A percentile compares a stretch with the other conserved stretches of the same genome.
Conservation (phyloP, 2,888 invertebrate genomes). For the Drosophila mayaguana region DNA sequence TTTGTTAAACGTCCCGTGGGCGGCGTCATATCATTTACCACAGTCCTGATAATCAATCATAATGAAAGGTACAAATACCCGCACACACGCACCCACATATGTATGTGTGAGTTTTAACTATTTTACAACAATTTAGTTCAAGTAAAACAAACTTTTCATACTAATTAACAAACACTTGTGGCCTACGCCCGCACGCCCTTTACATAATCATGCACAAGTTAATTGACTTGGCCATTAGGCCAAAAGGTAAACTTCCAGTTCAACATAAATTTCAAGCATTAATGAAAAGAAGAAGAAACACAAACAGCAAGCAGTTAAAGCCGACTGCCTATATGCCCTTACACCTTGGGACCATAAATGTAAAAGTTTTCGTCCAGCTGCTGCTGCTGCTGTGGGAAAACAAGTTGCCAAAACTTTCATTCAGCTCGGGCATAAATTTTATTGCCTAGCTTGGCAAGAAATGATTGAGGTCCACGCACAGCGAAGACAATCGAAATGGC, state of each 20-base stretch:
- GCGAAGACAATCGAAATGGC: conserved; percentile 6
- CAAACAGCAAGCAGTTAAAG: background rate
- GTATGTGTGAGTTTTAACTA: conserved; percentile 8
- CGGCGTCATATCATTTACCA: conserved; percentile 42
- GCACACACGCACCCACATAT: background rate
- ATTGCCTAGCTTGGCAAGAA: conserved; percentile 25
- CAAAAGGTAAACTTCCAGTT: conserved; percentile 20
- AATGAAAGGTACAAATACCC: conserved; percentile 47
- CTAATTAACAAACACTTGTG: conserved; percentile 39
- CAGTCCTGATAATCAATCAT: conserved; percentile 72
- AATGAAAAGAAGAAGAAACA: background rate
- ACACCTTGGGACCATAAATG: conserved; percentile 6
- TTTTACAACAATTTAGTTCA: conserved; percentile 23
- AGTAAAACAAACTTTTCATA: conserved; percentile 19
- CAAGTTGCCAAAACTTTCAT: conserved; percentile 30
- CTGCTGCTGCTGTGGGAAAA: conserved; percentile 28
- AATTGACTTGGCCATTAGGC: conserved; percentile 40
- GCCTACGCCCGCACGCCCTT: background rate
- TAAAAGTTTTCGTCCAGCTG: conserved; percentile 29
- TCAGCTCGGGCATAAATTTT: conserved; percentile 28
- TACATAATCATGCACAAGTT: conserved; percentile 30
- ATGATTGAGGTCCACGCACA: conserved; percentile 10
- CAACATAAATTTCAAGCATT: background rate
- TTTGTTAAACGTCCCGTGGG: conserved; percentile 68
- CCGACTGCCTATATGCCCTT: conserved; percentile 4